Evolutionary conservation across 2,797 vertebrate species (phyloP), one percentile per base, ranked within the genome.

Genomic region (Myotis myotis): DNA sequence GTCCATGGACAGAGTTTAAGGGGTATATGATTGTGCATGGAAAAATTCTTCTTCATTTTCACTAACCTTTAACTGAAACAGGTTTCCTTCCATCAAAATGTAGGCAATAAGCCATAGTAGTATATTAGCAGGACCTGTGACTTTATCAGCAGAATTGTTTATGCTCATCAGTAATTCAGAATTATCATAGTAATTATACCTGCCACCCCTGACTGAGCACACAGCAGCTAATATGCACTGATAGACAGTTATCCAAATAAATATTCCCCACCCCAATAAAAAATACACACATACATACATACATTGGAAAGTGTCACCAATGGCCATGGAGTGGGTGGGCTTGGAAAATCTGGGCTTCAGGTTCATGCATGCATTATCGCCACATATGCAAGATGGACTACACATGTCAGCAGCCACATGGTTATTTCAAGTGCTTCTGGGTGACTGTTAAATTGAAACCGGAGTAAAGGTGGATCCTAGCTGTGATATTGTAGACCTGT

Each of bases 141-240:
- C 49, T 92, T 87, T 80, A 33, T 87, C 47, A 89, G 25, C 12
- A 89, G 51, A 85, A 86, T 53, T 22, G 41, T 89, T 95, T 78
- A 72, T 62, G 15, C 55, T 84, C 25, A 72, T 76, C 30, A 87
- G 8, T 30, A 87, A 72, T 87, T 87, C 8, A 64, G 30, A 93
- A 87, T 91, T 91, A 83, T 79, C 62, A 15, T 44, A 83, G 60
- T 49, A 90, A 91, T 96, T 93, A 85, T 90, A 38, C 33, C 55
- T 79, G 16, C 36, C 53, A 86, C 38, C 23, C 25, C 57, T 60
- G 57, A 60, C 57, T 60, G 25, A 60, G 57, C 57, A 60, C 57
- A 60, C 25, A 60, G 25, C 25, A 28, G 25, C 57, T 60, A 60
- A 60, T 28, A 60, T 60, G 25, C 57, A 60, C 23, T 28, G 25